Percentiles rank a stretch among this genome's conserved stretches.
phyloP scores from a whole-genome alignment of 2,888 invertebrate species.

The Hartigia nigra region DNA sequence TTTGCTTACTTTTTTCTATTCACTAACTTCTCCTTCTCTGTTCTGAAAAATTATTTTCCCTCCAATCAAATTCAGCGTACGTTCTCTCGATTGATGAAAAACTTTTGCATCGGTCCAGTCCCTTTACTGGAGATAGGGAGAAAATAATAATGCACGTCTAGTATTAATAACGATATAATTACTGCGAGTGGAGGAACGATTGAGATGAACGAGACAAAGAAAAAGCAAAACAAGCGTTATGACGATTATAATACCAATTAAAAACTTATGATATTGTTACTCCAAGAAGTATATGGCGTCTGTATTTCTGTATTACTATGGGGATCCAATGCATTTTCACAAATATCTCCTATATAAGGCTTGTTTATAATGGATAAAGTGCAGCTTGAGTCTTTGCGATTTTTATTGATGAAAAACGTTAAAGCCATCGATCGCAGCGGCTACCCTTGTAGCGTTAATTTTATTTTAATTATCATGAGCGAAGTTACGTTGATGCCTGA shows the following conservation, averaged over 20 bases:
- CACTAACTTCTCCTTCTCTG: not conserved
- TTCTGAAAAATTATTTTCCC: not conserved
- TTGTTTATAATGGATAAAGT: not conserved
- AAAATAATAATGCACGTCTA: slow-evolving; percentile 55
- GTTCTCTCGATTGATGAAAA: not conserved
- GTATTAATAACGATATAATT: slow-evolving; percentile 53
- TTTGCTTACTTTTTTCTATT: no score
- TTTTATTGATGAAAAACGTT: slow-evolving; percentile 6
- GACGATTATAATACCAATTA: slow-evolving; percentile 20
- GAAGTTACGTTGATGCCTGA: slow-evolving; percentile 8
- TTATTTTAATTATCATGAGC: slow-evolving; percentile 32
- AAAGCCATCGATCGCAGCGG: slow-evolving; percentile 42
- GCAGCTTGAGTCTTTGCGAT: not conserved
- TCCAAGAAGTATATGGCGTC: not conserved
- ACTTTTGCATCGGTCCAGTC: not conserved
- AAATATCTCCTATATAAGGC: slow-evolving; percentile 42
- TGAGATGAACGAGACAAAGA: slow-evolving; percentile 42
- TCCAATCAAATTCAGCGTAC: not conserved
- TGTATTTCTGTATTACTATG: not conserved
- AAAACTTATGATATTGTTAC: not conserved
- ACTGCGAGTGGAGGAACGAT: slow-evolving; percentile 36
- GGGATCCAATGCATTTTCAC: slow-evolving; percentile 55
- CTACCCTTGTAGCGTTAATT: slow-evolving; percentile 26
- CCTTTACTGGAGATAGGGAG: slow-evolving; percentile 21
- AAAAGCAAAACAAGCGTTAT: not conserved